A percentile compares a stretch with the other conserved stretches of the same genome.
Evolutionary conservation across 2,888 invertebrate species (phyloP).

Genomic region (Bibio marci): DNA sequence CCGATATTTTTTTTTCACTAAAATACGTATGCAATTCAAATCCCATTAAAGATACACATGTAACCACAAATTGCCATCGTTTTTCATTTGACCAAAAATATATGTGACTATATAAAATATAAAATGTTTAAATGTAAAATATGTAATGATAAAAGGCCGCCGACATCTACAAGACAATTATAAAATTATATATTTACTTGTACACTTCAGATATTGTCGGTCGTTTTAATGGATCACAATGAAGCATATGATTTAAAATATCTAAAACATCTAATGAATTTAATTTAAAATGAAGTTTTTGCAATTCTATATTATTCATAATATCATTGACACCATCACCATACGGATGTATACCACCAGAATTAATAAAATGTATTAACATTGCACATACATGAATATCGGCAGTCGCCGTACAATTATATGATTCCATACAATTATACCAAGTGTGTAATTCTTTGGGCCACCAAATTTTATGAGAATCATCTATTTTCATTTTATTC

Average conservation of each 20-base stretch:
- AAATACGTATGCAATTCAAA: no score
- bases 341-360: slow-evolving; percentile 27
- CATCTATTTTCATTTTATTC: slow-evolving; percentile 4
- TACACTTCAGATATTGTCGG: slow-evolving; percentile 24
- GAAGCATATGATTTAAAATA: slow-evolving; percentile 26
- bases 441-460: slow-evolving; percentile 13
- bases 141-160: no score
- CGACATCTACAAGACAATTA: no score
- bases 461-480: slow-evolving; percentile 15
- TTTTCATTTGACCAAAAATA: slow-evolving; percentile 21
- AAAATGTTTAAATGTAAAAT: no score
- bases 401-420: slow-evolving; percentile 12
- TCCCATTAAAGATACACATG: slow-evolving; percentile 9
- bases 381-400: slow-evolving; percentile 18
- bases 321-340: slow-evolving; percentile 23
- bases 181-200: slow-evolving; percentile 17
- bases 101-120: slow-evolving; percentile 17
- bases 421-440: slow-evolving; percentile 8
- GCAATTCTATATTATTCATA: slow-evolving; percentile 20
- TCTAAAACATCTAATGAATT: slow-evolving; percentile 21
- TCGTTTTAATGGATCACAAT: slow-evolving; percentile 21
- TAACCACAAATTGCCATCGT: slow-evolving; percentile 15
- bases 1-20: background rate
- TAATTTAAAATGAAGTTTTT: slow-evolving; percentile 14
- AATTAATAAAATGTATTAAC: slow-evolving; percentile 26